These are phyloP conservation scores for Neodon shergylaensis DNA, from an alignment of 2,113 vertebrate species.

Conservation along the genomic window DNA sequence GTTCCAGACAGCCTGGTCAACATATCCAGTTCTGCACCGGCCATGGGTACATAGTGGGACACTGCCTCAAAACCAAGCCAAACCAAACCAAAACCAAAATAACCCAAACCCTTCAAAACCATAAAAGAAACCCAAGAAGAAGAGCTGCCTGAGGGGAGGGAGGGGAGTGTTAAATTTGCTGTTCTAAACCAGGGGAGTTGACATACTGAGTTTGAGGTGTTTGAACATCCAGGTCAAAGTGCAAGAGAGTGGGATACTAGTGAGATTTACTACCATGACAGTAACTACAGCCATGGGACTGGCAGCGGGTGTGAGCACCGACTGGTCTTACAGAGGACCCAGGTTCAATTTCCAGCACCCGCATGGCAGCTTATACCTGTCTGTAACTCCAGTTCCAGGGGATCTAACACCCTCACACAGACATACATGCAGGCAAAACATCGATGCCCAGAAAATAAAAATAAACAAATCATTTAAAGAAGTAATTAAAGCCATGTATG, in stretches of 20 bases:
- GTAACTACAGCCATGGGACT: neutral
- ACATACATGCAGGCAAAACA: neutral
- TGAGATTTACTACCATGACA: neutral
- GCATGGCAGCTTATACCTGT: neutral
- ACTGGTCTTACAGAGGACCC: neutral
- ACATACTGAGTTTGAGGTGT: neutral
- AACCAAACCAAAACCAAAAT: neutral
- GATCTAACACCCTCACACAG: neutral
- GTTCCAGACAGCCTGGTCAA: neutral
- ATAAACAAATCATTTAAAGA: neutral
- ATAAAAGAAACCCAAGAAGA: neutral
- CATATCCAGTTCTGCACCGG: neutral
- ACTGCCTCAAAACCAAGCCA: neutral
- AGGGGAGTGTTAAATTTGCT: neutral
- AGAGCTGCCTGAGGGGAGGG: neutral
- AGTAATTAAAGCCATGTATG: neutral
- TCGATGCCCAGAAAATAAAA: neutral
- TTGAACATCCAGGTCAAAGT: neutral
- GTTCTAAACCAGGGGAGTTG: neutral
- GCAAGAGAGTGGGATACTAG: neutral
- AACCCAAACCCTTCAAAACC: neutral
- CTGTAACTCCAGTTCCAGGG: neutral
- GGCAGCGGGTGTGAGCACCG: accelerated
- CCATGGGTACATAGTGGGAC: neutral
- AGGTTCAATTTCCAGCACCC: neutral